phyloP scores from a whole-genome alignment of 2,888 invertebrate species.

The Ennomos erosarius region DNA sequence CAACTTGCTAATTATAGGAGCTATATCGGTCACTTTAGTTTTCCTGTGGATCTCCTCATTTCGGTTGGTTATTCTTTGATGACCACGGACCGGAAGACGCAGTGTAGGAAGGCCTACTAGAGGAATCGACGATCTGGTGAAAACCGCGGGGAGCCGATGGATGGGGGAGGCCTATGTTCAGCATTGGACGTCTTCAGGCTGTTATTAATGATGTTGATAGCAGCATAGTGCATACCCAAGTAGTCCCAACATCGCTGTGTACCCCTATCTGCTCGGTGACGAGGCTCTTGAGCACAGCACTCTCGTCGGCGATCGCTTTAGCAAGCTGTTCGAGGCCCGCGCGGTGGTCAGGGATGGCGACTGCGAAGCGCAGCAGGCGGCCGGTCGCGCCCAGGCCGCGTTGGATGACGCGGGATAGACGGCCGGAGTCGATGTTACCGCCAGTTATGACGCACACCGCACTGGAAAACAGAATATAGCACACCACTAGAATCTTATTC shows the following conservation, averaged over 20 bases:
- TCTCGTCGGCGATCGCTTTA: conserved; percentile 65
- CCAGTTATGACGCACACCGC: conserved; percentile 91
- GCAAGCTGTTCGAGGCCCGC: conserved; percentile 89
- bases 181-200: too few relatives aligned
- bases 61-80: too few relatives aligned
- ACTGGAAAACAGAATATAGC: conserved; percentile 61
- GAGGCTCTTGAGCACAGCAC: conserved; percentile 70
- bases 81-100: too few relatives aligned
- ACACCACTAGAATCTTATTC: too few relatives aligned
- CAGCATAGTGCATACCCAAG: conserved; percentile 63
- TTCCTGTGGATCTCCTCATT: too few relatives aligned
- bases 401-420: conserved; percentile 90
- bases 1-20: too few relatives aligned
- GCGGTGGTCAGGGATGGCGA: conserved; percentile 90
- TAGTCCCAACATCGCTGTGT: conserved; percentile 69
- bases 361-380: conserved; percentile 88
- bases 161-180: too few relatives aligned
- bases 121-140: too few relatives aligned
- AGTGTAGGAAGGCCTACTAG: too few relatives aligned
- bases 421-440: conserved; percentile 93
- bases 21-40: too few relatives aligned
- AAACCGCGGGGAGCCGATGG: too few relatives aligned
- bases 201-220: too few relatives aligned
- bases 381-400: conserved; percentile 92
- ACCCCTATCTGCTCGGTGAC: conserved; percentile 80